Conservation (phyloP, 2,888 invertebrate species). For the Matsumyia berberina region DNA sequence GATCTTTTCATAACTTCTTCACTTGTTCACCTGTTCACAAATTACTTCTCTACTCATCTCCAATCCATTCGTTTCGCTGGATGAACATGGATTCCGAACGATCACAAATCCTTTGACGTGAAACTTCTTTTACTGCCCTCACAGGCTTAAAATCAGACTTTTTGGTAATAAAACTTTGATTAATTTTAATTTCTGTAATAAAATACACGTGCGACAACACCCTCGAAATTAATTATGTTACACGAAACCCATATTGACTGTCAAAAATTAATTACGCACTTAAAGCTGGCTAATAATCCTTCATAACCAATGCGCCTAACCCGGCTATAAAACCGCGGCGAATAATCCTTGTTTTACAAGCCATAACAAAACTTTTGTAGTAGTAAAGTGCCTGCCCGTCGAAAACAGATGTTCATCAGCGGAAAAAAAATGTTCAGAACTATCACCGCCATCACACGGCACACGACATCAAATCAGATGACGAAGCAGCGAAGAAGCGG, state of each 20-base stretch:
- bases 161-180: neutral
- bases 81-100: no score
- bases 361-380: slow-evolving; percentile 53
- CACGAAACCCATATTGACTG: slow-evolving; percentile 29
- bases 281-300: slow-evolving; percentile 49
- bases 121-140: neutral
- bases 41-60: no score
- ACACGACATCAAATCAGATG: slow-evolving; percentile 24
- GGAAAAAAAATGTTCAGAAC: neutral
- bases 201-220: neutral
- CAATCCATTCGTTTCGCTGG: no score
- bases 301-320: slow-evolving; percentile 1
- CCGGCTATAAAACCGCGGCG: slow-evolving; percentile 16
- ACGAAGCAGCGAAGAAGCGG: neutral
- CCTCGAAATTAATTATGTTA: slow-evolving; percentile 8
- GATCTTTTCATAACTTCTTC: no score
- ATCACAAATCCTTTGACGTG: slow-evolving; percentile 6
- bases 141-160: neutral
- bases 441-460: neutral
- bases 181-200: slow-evolving; percentile 3
- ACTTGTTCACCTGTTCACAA: no score
- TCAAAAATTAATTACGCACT: slow-evolving; percentile 58
- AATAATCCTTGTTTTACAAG: slow-evolving; percentile 69
- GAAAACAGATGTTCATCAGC: slow-evolving; percentile 44
- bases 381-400: slow-evolving; percentile 30